Evolutionary conservation across 1,140 invertebrate genomes (phyloP).

Genomic region (Hormaphis cornu): DNA sequence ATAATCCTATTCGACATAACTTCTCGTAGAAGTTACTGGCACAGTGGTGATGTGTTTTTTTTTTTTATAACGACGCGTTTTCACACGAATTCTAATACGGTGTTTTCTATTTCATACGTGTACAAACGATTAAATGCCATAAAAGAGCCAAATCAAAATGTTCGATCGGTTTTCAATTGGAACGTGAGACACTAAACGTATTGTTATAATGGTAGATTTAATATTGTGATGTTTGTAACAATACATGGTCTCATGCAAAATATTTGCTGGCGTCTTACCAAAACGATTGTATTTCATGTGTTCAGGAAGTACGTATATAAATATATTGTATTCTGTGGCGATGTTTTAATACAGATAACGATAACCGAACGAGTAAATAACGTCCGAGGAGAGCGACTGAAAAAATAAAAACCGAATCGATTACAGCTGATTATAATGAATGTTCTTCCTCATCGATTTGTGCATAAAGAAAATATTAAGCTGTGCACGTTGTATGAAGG

Average conservation of each 20-base stretch:
- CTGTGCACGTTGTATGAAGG: too few relatives aligned
- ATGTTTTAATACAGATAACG: constrained; percentile 3
- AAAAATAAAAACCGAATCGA: neutral
- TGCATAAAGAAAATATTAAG: too few relatives aligned
- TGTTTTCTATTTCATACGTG: too few relatives aligned
- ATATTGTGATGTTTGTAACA: neutral
- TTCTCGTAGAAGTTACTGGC: neutral
- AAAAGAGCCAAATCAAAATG: neutral
- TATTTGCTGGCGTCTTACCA: neutral
- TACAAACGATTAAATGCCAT: neutral
- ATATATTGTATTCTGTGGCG: too few relatives aligned
- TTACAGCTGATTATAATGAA: neutral
- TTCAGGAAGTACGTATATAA: constrained; percentile 5
- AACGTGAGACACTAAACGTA: neutral
- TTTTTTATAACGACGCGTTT: neutral
- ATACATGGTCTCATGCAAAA: neutral
- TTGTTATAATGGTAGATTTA: neutral
- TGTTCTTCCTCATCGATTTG: too few relatives aligned
- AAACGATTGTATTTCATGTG: neutral
- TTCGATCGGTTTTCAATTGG: neutral
- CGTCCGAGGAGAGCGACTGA: neutral
- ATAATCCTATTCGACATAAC: neutral
- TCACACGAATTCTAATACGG: neutral
- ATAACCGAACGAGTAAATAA: neutral
- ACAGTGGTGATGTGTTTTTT: neutral